A percentile compares a stretch with the other conserved stretches of the same genome.
These are phyloP conservation scores for Serinus canaria DNA, from an alignment of 2,113 vertebrate genomes.

Conservation along the genomic window DNA sequence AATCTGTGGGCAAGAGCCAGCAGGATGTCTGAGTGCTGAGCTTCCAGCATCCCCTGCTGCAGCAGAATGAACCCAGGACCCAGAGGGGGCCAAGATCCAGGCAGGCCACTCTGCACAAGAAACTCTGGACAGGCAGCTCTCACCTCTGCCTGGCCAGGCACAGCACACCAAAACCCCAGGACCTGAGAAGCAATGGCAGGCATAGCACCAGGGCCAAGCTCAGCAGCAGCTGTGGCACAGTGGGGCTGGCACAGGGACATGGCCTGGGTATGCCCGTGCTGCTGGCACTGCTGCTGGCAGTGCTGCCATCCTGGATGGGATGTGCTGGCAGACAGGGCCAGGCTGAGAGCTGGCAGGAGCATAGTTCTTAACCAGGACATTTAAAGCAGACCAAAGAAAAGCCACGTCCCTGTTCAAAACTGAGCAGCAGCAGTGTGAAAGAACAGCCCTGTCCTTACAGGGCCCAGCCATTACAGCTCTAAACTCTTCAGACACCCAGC, in stretches of 20 bases:
- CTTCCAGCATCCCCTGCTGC: background rate
- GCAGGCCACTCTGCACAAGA: background rate
- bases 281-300: background rate
- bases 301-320: background rate
- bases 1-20: background rate
- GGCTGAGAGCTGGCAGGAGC: background rate
- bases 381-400: background rate
- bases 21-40: background rate
- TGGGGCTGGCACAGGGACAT: accelerated
- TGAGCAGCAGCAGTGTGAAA: background rate
- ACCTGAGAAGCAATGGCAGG: background rate
- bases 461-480: background rate
- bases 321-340: background rate
- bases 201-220: background rate
- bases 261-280: background rate
- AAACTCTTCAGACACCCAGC: background rate
- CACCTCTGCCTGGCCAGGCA: background rate
- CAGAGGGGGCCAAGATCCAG: background rate
- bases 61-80: background rate
- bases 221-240: accelerated
- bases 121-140: background rate
- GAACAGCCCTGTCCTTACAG: background rate
- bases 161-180: background rate
- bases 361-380: background rate
- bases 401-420: background rate